Evolutionary conservation across 2,797 vertebrate species (phyloP).

Genomic region (Odontamblyopus rebecca): DNA sequence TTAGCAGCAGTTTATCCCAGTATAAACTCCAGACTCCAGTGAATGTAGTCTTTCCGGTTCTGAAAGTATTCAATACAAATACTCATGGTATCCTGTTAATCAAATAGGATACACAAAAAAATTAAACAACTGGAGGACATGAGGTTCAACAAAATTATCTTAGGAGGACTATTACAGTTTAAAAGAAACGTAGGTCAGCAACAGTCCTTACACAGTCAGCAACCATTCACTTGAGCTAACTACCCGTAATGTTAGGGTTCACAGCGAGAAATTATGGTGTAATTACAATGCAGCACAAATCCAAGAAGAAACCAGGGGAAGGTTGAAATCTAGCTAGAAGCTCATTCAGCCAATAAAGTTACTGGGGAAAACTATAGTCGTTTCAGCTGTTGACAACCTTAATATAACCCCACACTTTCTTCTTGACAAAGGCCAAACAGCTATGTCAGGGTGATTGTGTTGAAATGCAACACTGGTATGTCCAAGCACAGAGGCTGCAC

Average conservation of each 20-base stretch:
- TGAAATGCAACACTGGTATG: neutral
- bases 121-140: neutral
- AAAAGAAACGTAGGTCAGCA: neutral
- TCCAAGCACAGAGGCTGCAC: slow-evolving; percentile 3
- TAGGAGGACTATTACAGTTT: too few species aligned
- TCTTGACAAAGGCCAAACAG: neutral
- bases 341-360: neutral
- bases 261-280: neutral
- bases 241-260: neutral
- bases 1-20: too few species aligned
- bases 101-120: neutral
- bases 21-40: neutral
- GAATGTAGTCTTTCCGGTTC: neutral
- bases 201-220: neutral
- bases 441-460: neutral
- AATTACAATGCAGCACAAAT: slow-evolving; percentile 3
- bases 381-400: neutral
- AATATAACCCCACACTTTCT: slow-evolving; percentile 16
- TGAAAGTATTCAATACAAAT: too few species aligned
- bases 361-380: neutral
- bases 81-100: neutral
- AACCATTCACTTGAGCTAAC: neutral
- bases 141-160: neutral
- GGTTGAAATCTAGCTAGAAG: neutral
- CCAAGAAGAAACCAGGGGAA: neutral